Evolutionary conservation across 2,888 invertebrate species (phyloP).

Genomic region (Melieria picta): DNA sequence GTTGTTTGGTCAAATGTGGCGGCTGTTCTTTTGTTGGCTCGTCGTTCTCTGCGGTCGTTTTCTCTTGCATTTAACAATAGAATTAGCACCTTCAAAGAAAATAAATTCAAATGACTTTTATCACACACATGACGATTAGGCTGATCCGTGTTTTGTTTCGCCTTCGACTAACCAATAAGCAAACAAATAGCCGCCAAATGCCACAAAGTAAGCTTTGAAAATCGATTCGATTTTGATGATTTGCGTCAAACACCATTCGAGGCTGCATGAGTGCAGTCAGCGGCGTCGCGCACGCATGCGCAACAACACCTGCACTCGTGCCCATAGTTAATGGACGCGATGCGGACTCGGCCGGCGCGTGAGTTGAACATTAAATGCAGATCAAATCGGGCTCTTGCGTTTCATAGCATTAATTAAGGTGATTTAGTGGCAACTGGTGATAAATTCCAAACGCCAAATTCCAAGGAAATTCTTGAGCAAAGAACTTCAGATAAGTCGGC

Average conservation of each 20-base stretch:
- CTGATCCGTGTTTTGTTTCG: constrained; percentile 50
- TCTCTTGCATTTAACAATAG: constrained; percentile 1
- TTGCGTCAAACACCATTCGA: constrained; percentile 38
- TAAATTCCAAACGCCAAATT: too few relatives aligned
- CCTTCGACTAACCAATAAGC: neutral
- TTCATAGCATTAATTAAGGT: too few relatives aligned
- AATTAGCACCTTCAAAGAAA: constrained; percentile 22
- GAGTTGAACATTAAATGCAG: too few relatives aligned
- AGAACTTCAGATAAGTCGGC: too few relatives aligned
- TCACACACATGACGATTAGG: constrained; percentile 59
- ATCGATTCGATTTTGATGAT: constrained; percentile 59
- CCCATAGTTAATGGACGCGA: too few relatives aligned
- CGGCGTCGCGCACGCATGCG: too few relatives aligned
- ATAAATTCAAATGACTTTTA: constrained; percentile 37
- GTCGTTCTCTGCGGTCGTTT: neutral
- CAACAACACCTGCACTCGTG: too few relatives aligned
- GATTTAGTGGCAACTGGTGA: too few relatives aligned
- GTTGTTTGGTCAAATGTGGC: neutral
- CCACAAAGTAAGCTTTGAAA: constrained; percentile 51
- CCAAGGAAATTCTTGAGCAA: too few relatives aligned
- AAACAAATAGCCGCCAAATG: neutral
- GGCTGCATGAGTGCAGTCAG: neutral
- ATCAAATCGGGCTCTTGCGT: too few relatives aligned
- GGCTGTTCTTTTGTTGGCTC: neutral
- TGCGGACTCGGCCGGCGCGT: too few relatives aligned